Evolutionary conservation across 2,797 vertebrate genomes (phyloP), one percentile per base, ranked within the genome.

Genomic region (Gouania willdenowi): DNA sequence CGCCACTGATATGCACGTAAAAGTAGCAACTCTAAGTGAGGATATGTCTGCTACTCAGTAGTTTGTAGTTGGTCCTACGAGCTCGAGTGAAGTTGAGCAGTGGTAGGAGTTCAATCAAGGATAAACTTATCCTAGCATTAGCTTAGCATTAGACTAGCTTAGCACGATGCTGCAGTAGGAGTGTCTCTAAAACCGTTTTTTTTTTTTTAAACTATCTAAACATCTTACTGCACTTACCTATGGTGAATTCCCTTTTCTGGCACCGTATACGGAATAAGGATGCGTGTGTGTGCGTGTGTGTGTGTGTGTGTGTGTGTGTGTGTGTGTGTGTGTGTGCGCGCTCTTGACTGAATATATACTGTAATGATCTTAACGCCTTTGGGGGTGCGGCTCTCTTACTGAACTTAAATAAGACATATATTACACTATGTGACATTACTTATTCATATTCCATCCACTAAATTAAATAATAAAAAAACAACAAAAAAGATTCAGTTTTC

Each of bases 351-450:
- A 74, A 80, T 83, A 83, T 71, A 73, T 65, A 61, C 61, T 60
- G 66, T 74, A 66, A 57, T 67, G 64, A 75, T 67, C 51, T 52
- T 62, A 68, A 79, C 71, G 77, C 71, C 75, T 68, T n/a, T n/a
- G n/a, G n/a, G n/a, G 82, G 64, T 71, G 50, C 44, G 66, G 81
- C 77, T 66, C 73, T 80, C 68, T 75, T 61, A 83, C 66, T 86
- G 80, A 85, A 86, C 81, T 88, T 91, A 89, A 90, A 90, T 90
- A 88, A 89, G 86, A 91, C 88, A 89, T 90, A 91, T 88, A 89
- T 88, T 89, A 88, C 77, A 85, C 81, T 87, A 83, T 87, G 77
- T 84, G 83, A 89, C 84, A 88, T 82, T 85, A 71, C 75, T n/a
- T 75, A 83, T 81, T 84, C 66, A 83, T 83, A 79, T 84, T 83